Percentiles rank a stretch among this genome's conserved stretches.
Conservation (phyloP, 1,140 invertebrate genomes). For the Dinoponera quadriceps region DNA sequence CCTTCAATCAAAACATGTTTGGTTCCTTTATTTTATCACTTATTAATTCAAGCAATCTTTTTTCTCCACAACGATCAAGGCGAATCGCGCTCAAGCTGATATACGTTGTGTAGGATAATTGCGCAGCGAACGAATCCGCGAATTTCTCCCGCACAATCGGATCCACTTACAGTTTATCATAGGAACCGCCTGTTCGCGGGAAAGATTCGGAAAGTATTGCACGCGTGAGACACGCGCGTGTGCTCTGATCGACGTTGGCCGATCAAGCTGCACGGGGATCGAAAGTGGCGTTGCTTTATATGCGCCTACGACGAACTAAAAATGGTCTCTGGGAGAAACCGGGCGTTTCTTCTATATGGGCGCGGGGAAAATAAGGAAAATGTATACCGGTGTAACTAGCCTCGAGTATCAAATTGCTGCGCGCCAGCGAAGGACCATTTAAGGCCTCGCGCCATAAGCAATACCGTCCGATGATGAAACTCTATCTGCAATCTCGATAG, state of each 20-base stretch:
- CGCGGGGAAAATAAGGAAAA: constrained; percentile 71
- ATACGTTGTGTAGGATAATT: background rate
- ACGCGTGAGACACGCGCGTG: no score
- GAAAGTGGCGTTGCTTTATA: constrained; percentile 64
- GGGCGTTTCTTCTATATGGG: constrained; percentile 59
- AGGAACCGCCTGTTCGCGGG: background rate
- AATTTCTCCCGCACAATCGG: no score
- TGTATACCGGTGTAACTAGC: constrained; percentile 61
- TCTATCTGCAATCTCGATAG: constrained; percentile 69
- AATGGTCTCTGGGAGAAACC: constrained; percentile 67
- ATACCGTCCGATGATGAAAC: constrained; percentile 71
- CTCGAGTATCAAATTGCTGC: constrained; percentile 72
- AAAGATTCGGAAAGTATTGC: constrained; percentile 18
- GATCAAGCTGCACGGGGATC: background rate
- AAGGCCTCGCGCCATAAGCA: constrained; percentile 72
- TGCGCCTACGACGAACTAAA: constrained; percentile 47
- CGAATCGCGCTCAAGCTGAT: background rate
- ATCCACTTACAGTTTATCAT: no score
- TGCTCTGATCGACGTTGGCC: background rate
- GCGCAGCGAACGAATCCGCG: background rate
- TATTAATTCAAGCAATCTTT: no score
- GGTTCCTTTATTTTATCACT: no score
- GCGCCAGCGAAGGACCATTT: constrained; percentile 70
- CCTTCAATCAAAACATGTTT: no score
- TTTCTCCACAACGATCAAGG: background rate